Evolutionary conservation across 2,113 vertebrate genomes (phyloP).

Genomic region (Crotophaga sulcirostris): DNA sequence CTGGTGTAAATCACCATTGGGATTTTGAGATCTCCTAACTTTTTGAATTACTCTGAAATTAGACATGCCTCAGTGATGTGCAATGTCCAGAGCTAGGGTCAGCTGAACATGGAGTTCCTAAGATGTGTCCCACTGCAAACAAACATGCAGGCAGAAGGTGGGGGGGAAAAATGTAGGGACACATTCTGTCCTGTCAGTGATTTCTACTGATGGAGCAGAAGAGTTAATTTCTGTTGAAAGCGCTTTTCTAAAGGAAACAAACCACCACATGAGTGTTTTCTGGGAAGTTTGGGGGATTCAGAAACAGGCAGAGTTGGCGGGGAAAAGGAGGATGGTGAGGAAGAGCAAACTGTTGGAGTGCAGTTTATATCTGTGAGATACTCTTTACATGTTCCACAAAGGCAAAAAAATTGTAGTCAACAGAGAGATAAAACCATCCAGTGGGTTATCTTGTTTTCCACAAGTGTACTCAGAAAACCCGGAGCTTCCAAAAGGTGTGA

Average conservation of each 20-base stretch:
- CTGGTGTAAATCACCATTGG: background rate
- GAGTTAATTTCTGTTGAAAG: background rate
- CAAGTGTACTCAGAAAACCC: background rate
- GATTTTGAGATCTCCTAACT: background rate
- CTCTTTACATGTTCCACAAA: background rate
- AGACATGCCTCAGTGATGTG: background rate
- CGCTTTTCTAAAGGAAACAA: background rate
- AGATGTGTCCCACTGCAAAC: fast-evolving
- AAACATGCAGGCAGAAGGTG: background rate
- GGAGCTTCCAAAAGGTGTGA: background rate
- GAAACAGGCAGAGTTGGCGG: background rate
- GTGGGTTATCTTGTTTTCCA: background rate
- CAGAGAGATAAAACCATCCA: background rate
- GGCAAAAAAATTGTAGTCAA: background rate
- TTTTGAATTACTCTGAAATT: background rate
- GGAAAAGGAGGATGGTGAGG: background rate
- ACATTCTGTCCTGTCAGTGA: background rate
- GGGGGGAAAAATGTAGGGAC: background rate
- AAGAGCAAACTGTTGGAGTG: background rate
- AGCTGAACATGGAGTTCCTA: background rate
- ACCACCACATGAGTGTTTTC: background rate
- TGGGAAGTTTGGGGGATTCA: background rate
- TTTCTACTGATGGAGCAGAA: background rate
- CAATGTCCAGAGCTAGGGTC: background rate
- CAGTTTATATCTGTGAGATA: background rate